Base-by-base conservation (phyloP, 92 coral and sea anemone genomes). In the Nematostella vectensis region DNA sequence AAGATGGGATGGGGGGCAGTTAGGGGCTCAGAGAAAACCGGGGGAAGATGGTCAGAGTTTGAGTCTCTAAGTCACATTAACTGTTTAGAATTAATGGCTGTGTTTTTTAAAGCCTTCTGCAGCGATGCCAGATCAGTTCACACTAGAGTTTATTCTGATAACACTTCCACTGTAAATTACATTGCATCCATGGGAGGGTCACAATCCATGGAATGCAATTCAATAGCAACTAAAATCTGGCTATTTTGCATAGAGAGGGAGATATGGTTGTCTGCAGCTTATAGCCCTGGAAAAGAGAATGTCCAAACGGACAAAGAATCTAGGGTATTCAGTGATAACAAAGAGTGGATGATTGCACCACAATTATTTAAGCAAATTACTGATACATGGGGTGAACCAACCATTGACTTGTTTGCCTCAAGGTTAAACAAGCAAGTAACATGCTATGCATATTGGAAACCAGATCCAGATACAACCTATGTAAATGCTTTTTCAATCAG, bases 381-480 rank as follows among this genome's bases (percentile, higher is more conserved):
- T 10, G 28, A 60, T 13, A 27, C 16, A 23, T 69, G 57, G 70
- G 70, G 70, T 29, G 11, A 29, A 18, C 70, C 64, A 13, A n/a
- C 60, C n/a, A 45, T 74, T 2, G 63, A 59, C 24, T 55, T 72
- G 2, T 72, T 64, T 65, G 73, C 74, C 2, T 57, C 62, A 11
- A 57, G 74, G 60, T 59, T 73, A 29, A 73, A 73, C 29, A 23
- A 17, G 0, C 66, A 65, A 20, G 58, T 72, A 3, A 15, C 72
- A 47, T 25, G 64, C 23, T 72, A 72, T 55, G 61, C 60, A 56
- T 72, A 64, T 57, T 72, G 72, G 65, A 63, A 47, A 31, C 79
- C 79, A n/a, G 79, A 72, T 20, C 67, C 74, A 23, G 67, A n/a
- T 11, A 74, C 74, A 26, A 65, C 74, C 38, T 73, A 25, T 65